A percentile compares a stretch with the other conserved stretches of the same genome.
Evolutionary conservation across 1,140 invertebrate species (phyloP).

Genomic region (Drosophila serrata): DNA sequence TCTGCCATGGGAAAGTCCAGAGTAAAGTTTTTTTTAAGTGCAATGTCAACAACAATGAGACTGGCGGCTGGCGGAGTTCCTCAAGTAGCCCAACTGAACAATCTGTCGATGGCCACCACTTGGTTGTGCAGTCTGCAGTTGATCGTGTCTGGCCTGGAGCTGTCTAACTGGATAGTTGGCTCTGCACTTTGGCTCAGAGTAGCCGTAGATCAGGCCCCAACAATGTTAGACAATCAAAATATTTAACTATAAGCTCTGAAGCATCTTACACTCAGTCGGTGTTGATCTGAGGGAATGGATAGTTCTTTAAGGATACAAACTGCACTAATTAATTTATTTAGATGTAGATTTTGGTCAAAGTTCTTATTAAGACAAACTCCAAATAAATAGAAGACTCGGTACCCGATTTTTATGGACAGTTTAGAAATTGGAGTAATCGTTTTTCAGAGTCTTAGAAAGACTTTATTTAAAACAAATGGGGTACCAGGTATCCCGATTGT

Average conservation of each 20-base stretch:
- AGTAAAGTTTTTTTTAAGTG: slow-evolving; percentile 37
- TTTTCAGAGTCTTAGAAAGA: too few relatives aligned
- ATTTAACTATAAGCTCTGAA: slow-evolving; percentile 3
- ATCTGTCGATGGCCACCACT: slow-evolving; percentile 27
- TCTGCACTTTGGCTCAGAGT: slow-evolving; percentile 5
- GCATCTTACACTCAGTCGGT: background rate
- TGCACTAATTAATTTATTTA: background rate
- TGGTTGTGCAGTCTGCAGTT: slow-evolving; percentile 31
- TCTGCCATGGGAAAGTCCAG: slow-evolving; percentile 57
- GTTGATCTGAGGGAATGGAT: too few relatives aligned
- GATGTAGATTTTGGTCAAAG: background rate
- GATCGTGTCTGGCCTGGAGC: slow-evolving; percentile 47
- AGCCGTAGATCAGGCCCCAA: background rate
- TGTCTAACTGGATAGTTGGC: slow-evolving; percentile 46
- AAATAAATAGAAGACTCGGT: background rate
- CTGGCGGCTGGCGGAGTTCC: slow-evolving; percentile 1
- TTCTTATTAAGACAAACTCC: background rate
- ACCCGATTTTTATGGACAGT: background rate
- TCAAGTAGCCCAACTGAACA: slow-evolving; percentile 22
- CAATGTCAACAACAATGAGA: slow-evolving; percentile 45
- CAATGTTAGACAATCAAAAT: slow-evolving; percentile 23
- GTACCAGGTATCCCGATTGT: too few relatives aligned
- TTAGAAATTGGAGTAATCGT: too few relatives aligned
- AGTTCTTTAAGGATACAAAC: too few relatives aligned
- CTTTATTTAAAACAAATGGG: too few relatives aligned